Percentiles rank a stretch among this genome's conserved stretches.
Evolutionary conservation across 2,797 vertebrate species (phyloP).

Genomic region (Pipistrellus nathusii): DNA sequence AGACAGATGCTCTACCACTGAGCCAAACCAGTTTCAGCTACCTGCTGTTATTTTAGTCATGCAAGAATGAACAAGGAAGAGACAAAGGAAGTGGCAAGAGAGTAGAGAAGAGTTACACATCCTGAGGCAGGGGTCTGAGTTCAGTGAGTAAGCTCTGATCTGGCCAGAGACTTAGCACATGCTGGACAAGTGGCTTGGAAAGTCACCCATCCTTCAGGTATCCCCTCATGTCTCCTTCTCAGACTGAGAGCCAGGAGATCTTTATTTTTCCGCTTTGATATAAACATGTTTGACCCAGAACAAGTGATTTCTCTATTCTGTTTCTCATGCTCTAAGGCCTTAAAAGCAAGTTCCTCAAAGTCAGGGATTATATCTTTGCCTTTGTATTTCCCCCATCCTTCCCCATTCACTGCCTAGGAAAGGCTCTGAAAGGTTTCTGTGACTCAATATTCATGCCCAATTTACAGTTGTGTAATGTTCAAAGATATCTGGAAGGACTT

Average conservation of each 20-base stretch:
- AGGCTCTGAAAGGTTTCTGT: not conserved
- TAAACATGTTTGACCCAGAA: not conserved
- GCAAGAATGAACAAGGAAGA: slow-evolving; percentile 34
- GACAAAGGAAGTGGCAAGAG: not conserved
- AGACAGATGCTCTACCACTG: too few relatives aligned
- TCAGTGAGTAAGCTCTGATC: not conserved
- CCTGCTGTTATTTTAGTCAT: not conserved
- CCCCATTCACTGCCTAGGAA: not conserved
- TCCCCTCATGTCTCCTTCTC: not conserved
- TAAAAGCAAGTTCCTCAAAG: slow-evolving; percentile 8
- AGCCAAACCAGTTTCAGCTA: not conserved
- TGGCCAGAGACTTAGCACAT: not conserved
- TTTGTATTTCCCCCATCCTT: not conserved
- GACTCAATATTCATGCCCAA: not conserved
- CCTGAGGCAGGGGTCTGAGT: not conserved
- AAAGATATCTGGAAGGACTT: slow-evolving; percentile 13
- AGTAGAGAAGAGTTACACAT: not conserved
- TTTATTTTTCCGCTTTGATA: slow-evolving; percentile 29
- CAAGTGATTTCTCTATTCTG: slow-evolving; percentile 27
- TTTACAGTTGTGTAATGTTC: not conserved
- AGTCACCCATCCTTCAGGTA: not conserved
- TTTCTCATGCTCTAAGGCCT: not conserved
- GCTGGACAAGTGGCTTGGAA: not conserved
- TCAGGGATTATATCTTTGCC: not conserved
- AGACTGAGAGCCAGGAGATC: slow-evolving; percentile 30